phyloP scores from a whole-genome alignment of 1,140 invertebrate genomes.

The Brachionus calyciflorus region DNA sequence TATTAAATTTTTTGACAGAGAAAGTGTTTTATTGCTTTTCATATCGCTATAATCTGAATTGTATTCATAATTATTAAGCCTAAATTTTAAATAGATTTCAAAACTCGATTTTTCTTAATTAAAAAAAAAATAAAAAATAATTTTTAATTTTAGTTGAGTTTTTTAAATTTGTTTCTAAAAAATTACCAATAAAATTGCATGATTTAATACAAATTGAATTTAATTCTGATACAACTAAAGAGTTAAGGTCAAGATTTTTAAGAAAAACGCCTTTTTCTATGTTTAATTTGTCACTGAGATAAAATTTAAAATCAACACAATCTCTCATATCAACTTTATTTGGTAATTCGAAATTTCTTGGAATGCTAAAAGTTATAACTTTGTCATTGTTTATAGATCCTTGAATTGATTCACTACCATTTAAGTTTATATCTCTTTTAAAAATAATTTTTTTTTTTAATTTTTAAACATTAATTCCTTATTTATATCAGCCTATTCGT shows the following conservation, averaged over 20 bases:
- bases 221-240: not conserved
- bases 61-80: slow-evolving; percentile 7
- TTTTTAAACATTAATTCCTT: too few species aligned
- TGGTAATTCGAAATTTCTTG: not conserved
- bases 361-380: not conserved
- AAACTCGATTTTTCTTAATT: not conserved
- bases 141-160: too few species aligned
- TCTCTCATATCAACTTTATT: not conserved
- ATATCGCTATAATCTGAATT: not conserved
- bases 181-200: not conserved
- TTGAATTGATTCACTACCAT: not conserved
- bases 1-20: not conserved
- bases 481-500: too few species aligned
- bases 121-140: too few species aligned
- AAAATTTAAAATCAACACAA: not conserved
- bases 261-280: not conserved
- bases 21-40: not conserved
- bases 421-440: not conserved
- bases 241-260: not conserved
- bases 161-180: not conserved
- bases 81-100: slow-evolving; percentile 8
- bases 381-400: not conserved
- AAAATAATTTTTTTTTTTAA: not conserved
- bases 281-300: not conserved
- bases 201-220: not conserved